Conservation (phyloP, 2,888 invertebrate genomes). For the Apamea anceps region DNA sequence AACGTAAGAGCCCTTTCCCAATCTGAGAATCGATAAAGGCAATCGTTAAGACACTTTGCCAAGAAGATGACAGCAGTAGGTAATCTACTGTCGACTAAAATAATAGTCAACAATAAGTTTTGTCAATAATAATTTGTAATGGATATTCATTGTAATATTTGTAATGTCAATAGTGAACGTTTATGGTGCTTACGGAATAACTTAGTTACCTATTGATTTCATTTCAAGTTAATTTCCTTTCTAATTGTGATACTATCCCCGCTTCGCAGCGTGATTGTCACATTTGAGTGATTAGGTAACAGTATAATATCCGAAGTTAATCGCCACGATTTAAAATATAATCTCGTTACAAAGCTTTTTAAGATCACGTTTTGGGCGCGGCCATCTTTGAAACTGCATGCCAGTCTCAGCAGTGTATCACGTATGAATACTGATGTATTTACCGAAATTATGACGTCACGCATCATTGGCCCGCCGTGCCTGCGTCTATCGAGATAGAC, state of each 20-base stretch:
- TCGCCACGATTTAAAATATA: slow-evolving; percentile 29
- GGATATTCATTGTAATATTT: too few relatives aligned
- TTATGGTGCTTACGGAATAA: not conserved
- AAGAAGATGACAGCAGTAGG: not conserved
- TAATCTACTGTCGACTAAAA: not conserved
- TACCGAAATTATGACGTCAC: slow-evolving; percentile 82
- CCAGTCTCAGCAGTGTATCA: slow-evolving; percentile 69
- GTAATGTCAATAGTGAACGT: not conserved
- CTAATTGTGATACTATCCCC: slow-evolving; percentile 4
- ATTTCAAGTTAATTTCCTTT: slow-evolving; percentile 7
- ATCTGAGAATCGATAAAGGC: not conserved
- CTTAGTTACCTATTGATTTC: not conserved
- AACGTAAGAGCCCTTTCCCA: not conserved
- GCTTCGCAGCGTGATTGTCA: not conserved
- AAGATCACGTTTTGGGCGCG: slow-evolving; percentile 73
- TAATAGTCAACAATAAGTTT: not conserved
- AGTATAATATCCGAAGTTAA: slow-evolving; percentile 14
- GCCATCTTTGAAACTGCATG: slow-evolving; percentile 70
- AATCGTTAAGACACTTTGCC: not conserved
- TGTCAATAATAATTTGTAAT: not conserved
- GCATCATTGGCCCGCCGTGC: slow-evolving; percentile 84
- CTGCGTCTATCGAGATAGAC: slow-evolving; percentile 66
- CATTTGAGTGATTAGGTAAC: slow-evolving; percentile 16
- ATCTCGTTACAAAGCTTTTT: slow-evolving; percentile 47
- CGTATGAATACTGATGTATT: slow-evolving; percentile 74